A percentile compares a stretch with the other conserved stretches of the same genome.
Conservation (phyloP, 2,888 invertebrate genomes). For the Furcula furcula region DNA sequence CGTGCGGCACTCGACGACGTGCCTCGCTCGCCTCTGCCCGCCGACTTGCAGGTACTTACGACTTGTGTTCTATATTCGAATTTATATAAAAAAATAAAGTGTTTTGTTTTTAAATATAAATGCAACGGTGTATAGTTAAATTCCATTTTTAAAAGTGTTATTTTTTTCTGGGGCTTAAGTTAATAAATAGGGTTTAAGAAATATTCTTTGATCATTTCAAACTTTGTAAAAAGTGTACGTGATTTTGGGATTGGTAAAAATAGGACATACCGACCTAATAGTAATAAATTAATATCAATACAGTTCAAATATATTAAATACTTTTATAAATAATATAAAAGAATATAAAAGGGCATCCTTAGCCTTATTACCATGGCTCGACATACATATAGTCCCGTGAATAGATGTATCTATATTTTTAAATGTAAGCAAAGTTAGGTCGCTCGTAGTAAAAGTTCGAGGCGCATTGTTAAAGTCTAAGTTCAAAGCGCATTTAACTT, state of each 20-base stretch:
- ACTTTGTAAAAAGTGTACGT: slow-evolving; percentile 1
- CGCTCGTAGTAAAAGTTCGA: neutral
- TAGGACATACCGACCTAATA: no score
- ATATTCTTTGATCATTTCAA: neutral
- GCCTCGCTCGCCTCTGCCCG: slow-evolving; percentile 50
- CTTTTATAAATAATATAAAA: no score
- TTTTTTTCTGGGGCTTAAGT: neutral
- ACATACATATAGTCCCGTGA: no score
- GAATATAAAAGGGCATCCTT: no score
- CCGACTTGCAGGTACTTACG: slow-evolving; percentile 34
- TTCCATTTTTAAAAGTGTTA: neutral
- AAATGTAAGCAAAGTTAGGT: neutral
- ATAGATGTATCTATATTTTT: no score
- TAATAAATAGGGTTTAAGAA: neutral
- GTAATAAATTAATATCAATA: no score
- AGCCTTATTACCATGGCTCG: no score
- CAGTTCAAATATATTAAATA: no score
- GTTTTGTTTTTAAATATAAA: no score
- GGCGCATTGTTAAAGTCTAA: neutral
- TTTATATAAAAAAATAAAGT: neutral
- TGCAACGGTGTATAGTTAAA: no score
- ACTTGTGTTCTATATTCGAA: slow-evolving; percentile 19
- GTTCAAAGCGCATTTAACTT: slow-evolving; percentile 6
- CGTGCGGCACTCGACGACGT: slow-evolving; percentile 64
- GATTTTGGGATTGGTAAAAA: no score